phyloP scores from a whole-genome alignment of 2,888 invertebrate genomes.

The Hydrotaea cyrtoneurina region DNA sequence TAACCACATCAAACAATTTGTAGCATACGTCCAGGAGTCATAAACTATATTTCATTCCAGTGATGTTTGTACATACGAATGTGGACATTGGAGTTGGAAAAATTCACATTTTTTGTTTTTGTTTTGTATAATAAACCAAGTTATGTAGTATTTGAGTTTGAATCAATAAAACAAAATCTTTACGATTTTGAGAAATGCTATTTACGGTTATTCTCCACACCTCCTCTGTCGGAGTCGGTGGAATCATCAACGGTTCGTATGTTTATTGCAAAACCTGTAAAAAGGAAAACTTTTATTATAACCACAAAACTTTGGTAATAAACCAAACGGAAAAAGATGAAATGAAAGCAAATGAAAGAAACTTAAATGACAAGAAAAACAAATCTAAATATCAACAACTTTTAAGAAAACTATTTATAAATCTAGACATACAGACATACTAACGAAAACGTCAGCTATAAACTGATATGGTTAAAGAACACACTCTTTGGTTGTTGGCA shows the following conservation, averaged over 20 bases:
- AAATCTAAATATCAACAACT: constrained; percentile 40
- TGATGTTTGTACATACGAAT: background rate
- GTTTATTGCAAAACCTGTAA: constrained; percentile 34
- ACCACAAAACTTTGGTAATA: constrained; percentile 56
- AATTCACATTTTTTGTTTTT: background rate
- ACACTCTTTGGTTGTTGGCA: too few relatives aligned
- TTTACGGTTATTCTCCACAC: background rate
- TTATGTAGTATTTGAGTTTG: background rate
- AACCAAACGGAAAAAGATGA: constrained; percentile 33
- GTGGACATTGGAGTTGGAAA: background rate
- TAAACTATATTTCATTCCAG: background rate
- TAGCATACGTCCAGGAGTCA: background rate
- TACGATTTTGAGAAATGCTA: background rate
- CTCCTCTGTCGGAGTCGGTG: background rate
- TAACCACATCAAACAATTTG: background rate
- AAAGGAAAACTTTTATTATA: constrained; percentile 36
- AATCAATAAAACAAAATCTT: background rate
- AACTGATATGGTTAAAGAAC: background rate
- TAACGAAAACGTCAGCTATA: background rate
- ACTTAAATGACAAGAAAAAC: constrained; percentile 37
- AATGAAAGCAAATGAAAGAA: constrained; percentile 15
- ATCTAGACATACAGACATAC: constrained; percentile 12
- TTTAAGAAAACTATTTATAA: constrained; percentile 34
- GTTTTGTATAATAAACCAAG: background rate
- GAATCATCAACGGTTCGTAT: background rate